Conservation (phyloP, 2,888 invertebrate genomes). For the Atherix ibis region DNA sequence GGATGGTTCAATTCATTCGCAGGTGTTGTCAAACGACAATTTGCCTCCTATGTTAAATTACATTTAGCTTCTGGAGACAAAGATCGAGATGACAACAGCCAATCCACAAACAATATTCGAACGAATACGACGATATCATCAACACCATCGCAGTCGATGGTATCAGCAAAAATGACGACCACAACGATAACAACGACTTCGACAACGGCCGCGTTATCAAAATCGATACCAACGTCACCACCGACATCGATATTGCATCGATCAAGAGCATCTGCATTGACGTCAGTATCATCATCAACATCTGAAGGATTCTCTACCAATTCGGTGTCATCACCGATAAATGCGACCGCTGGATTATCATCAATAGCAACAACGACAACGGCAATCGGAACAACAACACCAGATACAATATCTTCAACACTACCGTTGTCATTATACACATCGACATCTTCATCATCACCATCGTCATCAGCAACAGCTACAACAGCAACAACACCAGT, state of each 20-base stretch:
- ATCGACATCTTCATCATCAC: background rate
- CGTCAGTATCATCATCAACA: no score
- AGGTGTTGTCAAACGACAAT: conserved; percentile 60
- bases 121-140: conserved; percentile 9
- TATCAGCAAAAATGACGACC: conserved; percentile 2
- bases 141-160: no score
- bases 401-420: background rate
- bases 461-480: conserved; percentile 7
- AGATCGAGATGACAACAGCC: conserved; percentile 11
- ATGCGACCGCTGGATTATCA: no score
- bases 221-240: conserved; percentile 4
- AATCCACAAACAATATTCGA: conserved; percentile 6
- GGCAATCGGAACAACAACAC: background rate
- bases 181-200: conserved; percentile 3
- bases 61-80: conserved; percentile 42
- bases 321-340: no score
- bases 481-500: conserved; percentile 9
- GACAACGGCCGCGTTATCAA: conserved; percentile 1
- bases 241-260: no score
- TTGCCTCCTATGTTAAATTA: conserved; percentile 69
- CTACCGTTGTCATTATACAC: no score
- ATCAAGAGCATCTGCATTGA: no score
- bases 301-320: no score
- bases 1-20: conserved; percentile 53
- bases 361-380: no score